Evolutionary conservation across 2,797 vertebrate species (phyloP).

Genomic region (Etheostoma nigrum): DNA sequence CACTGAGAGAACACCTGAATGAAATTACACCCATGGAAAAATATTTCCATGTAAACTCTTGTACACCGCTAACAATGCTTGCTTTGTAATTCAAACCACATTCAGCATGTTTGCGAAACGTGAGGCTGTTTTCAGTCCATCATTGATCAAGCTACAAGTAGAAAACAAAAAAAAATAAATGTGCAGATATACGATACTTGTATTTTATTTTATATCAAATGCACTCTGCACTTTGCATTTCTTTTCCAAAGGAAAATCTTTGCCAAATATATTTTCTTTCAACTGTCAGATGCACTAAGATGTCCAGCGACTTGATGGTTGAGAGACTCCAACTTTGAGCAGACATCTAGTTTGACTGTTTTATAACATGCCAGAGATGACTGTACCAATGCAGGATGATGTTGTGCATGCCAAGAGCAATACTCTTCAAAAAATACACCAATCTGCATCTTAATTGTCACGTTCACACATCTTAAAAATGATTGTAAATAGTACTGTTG

Average conservation of each 20-base stretch:
- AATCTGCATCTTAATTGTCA: not conserved
- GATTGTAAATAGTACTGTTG: not conserved
- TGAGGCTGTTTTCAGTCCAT: not conserved
- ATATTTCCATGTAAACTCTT: conserved; percentile 35
- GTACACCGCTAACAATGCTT: not conserved
- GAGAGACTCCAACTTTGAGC: conserved; percentile 36
- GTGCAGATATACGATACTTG: not conserved
- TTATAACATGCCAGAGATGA: conserved; percentile 7
- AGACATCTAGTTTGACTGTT: conserved; percentile 26
- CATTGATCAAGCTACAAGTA: not conserved
- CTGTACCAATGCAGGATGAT: not conserved
- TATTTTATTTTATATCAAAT: not conserved
- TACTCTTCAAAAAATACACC: not conserved
- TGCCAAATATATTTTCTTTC: not conserved
- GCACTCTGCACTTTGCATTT: not conserved
- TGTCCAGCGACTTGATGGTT: conserved; percentile 40
- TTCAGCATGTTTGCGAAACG: conserved; percentile 33
- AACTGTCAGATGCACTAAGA: conserved; percentile 24
- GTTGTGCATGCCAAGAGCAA: not conserved
- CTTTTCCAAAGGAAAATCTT: conserved; percentile 12
- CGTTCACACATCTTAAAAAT: not conserved
- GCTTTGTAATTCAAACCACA: conserved; percentile 27
- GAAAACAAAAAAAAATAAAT: not conserved
- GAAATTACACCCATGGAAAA: conserved; percentile 43
- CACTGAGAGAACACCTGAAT: conserved; percentile 36